Evolutionary conservation across 1,140 invertebrate species (phyloP), one percentile per base, ranked within the genome.

Genomic region (Glossosoma conforme): DNA sequence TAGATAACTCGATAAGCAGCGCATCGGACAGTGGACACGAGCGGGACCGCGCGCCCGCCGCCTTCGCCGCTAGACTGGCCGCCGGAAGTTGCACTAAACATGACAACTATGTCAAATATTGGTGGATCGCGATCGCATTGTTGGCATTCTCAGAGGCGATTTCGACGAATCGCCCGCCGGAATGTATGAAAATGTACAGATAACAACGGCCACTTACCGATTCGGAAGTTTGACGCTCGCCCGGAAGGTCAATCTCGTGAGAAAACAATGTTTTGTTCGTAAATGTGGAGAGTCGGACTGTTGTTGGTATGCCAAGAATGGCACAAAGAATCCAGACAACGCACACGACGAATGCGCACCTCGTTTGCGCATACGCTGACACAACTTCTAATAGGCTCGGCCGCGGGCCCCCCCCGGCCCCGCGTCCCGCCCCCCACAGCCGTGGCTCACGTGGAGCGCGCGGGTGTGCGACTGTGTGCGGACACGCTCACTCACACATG

Each of bases 261-360:
- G 37, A 51, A 40, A 42, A 51, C 48, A 51, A 42, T 37, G 48
- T 51, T 51, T 51, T 51, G 41, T 36, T 42, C 40, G 80, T 81
- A 82, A 85, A 83, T 83, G 80, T 78, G 79, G 83, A 79, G 78
- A 84, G 81, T 83, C 38, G 80, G 76, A 84, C 82, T 84, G 83
- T 84, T 85, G 84, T 85, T 87, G 87, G 87, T 87, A 90, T 89
- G 87, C 83, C 78, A 88, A 84, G 87, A 89, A 89, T 90, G 86
- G 84, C 86, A 89, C 86, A 89, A 90, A 89, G 87, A 90, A 89
- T 90, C 86, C 81, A 79, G 85, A 89, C 85, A 88, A 90, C 87
- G 87, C 86, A 86, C 78, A 80, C 80, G 77, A 76, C 80, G 77
- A 81, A 75, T 82, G 86, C 86, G 86, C 86, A 88, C 75, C 78